phyloP scores from a whole-genome alignment of 1,140 invertebrate genomes.

The Brachionus manjavacas region DNA sequence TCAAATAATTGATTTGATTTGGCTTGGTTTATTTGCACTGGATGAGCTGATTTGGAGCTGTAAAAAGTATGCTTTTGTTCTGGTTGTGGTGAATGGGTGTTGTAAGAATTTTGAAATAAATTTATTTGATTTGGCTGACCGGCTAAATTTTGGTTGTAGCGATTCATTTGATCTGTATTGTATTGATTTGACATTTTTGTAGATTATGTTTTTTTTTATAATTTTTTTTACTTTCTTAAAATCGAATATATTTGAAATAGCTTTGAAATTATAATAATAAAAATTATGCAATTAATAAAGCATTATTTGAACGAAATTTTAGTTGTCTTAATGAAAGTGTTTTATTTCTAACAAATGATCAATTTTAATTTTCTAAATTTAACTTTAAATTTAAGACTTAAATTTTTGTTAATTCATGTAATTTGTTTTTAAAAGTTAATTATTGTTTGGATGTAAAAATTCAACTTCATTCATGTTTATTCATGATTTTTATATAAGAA shows the following conservation, averaged over 20 bases:
- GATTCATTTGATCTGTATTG: not conserved
- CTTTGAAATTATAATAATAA: not conserved
- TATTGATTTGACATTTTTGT: not conserved
- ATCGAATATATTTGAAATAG: not conserved
- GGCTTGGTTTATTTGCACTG: not conserved
- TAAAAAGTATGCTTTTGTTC: not conserved
- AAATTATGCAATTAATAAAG: not conserved
- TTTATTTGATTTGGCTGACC: not conserved
- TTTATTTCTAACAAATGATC: not conserved
- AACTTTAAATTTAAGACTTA: too few relatives aligned
- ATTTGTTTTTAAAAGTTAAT: too few relatives aligned
- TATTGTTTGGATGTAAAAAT: too few relatives aligned
- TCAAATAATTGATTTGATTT: not conserved
- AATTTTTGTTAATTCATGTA: too few relatives aligned
- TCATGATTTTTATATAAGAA: too few relatives aligned
- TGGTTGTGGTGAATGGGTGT: not conserved
- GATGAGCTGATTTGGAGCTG: not conserved
- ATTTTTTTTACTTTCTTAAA: not conserved
- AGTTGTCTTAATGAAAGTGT: not conserved
- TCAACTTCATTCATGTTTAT: too few relatives aligned
- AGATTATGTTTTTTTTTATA: not conserved
- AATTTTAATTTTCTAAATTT: not conserved
- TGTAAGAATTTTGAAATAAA: not conserved
- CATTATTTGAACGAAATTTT: not conserved
- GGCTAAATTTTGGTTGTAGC: not conserved